phyloP scores from a whole-genome alignment of 2,797 vertebrate genomes.

The Helarctos malayanus region DNA sequence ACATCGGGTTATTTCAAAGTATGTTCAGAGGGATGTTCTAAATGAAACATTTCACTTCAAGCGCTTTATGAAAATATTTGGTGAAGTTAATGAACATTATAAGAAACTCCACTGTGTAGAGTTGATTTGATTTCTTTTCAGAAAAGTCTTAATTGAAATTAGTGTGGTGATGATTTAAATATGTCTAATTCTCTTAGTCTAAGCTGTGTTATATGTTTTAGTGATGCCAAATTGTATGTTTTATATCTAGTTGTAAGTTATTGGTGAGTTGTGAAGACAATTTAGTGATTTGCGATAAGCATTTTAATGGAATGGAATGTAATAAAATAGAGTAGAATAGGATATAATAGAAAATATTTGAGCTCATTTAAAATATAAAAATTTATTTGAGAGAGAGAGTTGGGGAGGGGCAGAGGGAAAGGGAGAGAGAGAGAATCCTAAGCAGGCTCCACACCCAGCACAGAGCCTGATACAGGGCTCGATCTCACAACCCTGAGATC shows the following conservation, averaged over 20 bases:
- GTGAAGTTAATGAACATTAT: constrained; percentile 44
- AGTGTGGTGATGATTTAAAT: constrained; percentile 48
- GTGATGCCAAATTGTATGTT: background rate
- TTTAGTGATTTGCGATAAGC: constrained; percentile 9
- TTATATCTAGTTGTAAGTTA: constrained; percentile 28
- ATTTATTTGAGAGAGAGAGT: background rate
- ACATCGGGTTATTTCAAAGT: background rate
- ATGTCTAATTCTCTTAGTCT: constrained; percentile 50
- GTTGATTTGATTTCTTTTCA: constrained; percentile 60
- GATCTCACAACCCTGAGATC: background rate
- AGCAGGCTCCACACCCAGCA: background rate
- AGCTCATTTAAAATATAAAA: background rate
- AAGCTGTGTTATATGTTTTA: background rate
- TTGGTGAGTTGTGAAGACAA: background rate
- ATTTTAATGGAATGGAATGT: constrained; percentile 18
- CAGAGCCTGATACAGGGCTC: background rate
- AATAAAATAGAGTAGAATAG: background rate
- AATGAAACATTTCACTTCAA: constrained; percentile 33
- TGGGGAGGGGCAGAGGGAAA: background rate
- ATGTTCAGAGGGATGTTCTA: background rate
- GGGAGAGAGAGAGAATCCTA: background rate
- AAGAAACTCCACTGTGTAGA: constrained; percentile 25
- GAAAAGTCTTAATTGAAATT: constrained; percentile 62
- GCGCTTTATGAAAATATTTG: constrained; percentile 39
- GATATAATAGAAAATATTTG: background rate